A percentile compares a stretch with the other conserved stretches of the same genome.
phyloP scores from a whole-genome alignment of 2,888 invertebrate species.

The Agriopis aurantiaria region DNA sequence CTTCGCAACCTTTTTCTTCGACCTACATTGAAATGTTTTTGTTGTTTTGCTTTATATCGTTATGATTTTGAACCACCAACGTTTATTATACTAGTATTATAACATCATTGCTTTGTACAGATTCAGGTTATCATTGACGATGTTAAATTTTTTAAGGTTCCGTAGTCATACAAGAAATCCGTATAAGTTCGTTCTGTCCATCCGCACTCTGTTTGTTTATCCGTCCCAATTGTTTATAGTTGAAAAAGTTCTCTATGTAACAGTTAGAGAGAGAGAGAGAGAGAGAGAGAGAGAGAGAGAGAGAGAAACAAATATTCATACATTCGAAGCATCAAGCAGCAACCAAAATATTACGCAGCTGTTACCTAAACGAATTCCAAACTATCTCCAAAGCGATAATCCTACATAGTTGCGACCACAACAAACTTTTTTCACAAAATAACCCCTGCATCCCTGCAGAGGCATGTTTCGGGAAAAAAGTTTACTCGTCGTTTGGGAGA shows the following conservation, averaged over 20 bases:
- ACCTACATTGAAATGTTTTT: constrained; percentile 9
- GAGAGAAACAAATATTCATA: background rate
- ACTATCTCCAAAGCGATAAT: constrained; percentile 30
- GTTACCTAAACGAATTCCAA: constrained; percentile 21
- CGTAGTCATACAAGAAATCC: too few species aligned
- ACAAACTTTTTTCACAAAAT: constrained; percentile 49
- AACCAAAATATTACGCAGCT: constrained; percentile 17
- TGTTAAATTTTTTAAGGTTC: too few species aligned
- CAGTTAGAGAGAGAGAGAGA: too few species aligned
- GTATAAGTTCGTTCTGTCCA: too few species aligned
- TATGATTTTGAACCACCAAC: background rate
- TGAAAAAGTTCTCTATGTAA: background rate
- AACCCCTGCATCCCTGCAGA: constrained; percentile 27
- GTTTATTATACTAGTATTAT: too few species aligned
- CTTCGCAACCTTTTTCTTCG: constrained; percentile 11
- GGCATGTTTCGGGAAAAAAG: constrained; percentile 17
- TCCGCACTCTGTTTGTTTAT: too few species aligned
- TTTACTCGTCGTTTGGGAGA: constrained; percentile 24
- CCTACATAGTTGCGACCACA: constrained; percentile 35
- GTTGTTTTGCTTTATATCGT: background rate
- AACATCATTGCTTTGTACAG: too few species aligned
- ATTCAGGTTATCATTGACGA: too few species aligned
- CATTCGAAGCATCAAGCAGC: background rate
- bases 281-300: too few species aligned
- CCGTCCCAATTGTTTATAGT: too few species aligned